A percentile compares a stretch with the other conserved stretches of the same genome.
These are phyloP conservation scores for Holothuria scabra DNA, from an alignment of 53 echinoderm and acorn worm species.

Conservation along the genomic window DNA sequence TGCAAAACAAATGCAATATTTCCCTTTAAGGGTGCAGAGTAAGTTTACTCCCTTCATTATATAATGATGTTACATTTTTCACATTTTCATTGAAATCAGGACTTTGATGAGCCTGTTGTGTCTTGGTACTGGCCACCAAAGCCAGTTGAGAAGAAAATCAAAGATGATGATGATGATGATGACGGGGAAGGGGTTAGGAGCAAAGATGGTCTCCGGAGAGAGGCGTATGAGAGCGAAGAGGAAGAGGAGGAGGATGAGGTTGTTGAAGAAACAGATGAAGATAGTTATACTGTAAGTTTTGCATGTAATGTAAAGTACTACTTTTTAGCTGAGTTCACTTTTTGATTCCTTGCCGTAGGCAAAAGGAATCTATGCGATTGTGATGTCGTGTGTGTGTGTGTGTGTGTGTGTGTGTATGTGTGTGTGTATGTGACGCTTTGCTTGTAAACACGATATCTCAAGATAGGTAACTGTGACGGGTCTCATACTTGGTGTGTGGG, in stretches of 20 bases:
- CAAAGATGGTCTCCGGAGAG: constrained; percentile 59
- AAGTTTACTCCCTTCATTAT: too few relatives aligned
- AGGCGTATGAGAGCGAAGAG: constrained; percentile 56
- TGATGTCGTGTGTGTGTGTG: too few relatives aligned
- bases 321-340: neutral
- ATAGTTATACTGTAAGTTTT: neutral
- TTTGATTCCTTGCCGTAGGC: too few relatives aligned
- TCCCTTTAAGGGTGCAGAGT: too few relatives aligned
- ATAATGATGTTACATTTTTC: neutral
- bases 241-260: constrained; percentile 66
- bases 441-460: too few relatives aligned
- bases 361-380: too few relatives aligned
- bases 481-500: too few relatives aligned
- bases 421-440: too few relatives aligned
- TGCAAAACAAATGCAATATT: too few relatives aligned
- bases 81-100: constrained; percentile 43
- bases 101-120: constrained; percentile 63
- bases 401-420: too few relatives aligned
- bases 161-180: constrained; percentile 48
- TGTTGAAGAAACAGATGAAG: constrained; percentile 38
- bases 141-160: constrained; percentile 47
- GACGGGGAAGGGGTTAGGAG: constrained; percentile 39
- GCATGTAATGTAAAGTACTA: neutral
- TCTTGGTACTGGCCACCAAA: constrained; percentile 89
- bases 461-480: too few relatives aligned